Percentiles rank a stretch among this genome's conserved stretches.
phyloP scores from a whole-genome alignment of 2,113 vertebrate species.

The Neodon shergylaensis region DNA sequence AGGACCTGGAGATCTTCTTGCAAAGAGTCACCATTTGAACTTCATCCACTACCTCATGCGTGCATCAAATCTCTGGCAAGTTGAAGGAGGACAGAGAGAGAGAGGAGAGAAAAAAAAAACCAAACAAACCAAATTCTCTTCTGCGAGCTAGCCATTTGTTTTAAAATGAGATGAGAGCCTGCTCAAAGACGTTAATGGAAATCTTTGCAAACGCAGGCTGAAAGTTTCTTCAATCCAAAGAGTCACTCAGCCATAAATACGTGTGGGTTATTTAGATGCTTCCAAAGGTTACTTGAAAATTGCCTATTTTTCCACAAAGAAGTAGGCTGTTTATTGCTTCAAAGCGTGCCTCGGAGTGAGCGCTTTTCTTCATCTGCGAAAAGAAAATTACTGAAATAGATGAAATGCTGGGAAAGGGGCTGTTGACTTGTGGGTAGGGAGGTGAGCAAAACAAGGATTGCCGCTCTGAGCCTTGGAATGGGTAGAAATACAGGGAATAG shows the following conservation, averaged over 20 bases:
- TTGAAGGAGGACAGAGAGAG: not conserved
- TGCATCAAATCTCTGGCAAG: not conserved
- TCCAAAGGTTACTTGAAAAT: conserved; percentile 69
- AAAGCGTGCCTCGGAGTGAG: conserved; percentile 55
- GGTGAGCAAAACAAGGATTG: not conserved
- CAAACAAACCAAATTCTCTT: not conserved
- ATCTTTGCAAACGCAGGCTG: conserved; percentile 58
- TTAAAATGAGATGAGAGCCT: conserved; percentile 58
- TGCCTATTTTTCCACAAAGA: conserved; percentile 75
- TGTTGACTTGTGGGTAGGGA: conserved; percentile 27
- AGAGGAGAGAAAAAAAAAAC: not conserved
- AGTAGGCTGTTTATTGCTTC: conserved; percentile 67
- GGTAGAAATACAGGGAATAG: not conserved
- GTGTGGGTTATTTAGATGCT: conserved; percentile 66
- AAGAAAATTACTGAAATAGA: not conserved
- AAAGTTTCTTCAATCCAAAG: conserved; percentile 54
- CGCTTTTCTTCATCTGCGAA: conserved; percentile 47
- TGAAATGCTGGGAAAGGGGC: not conserved
- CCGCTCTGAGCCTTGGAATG: not conserved
- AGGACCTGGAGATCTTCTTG: not conserved
- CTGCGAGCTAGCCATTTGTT: conserved; percentile 57
- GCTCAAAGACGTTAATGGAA: conserved; percentile 69
- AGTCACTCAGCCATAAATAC: conserved; percentile 64
- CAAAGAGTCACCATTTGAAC: not conserved
- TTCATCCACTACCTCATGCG: not conserved